phyloP scores from a whole-genome alignment of 64 coral and sea anemone genomes.

The Hydrozoanthus tunicans region DNA sequence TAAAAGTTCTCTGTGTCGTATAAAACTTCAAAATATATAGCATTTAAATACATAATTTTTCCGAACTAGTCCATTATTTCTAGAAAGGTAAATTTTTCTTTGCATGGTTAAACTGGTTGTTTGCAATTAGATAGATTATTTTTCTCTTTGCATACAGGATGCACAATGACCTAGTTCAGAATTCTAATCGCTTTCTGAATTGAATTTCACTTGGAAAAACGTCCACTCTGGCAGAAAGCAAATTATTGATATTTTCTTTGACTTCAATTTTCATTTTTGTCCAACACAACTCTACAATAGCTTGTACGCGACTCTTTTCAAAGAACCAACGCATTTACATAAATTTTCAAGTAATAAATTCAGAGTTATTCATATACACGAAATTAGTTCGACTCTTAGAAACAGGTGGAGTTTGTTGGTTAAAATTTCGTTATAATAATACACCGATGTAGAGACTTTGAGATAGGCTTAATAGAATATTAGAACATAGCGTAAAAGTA shows the following conservation, averaged over 20 bases:
- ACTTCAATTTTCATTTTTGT: conserved; percentile 59
- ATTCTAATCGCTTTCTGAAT: conserved; percentile 54
- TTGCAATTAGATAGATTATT: conserved; percentile 59
- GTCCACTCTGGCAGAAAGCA: conserved; percentile 51
- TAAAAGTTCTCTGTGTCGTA: conserved; percentile 58
- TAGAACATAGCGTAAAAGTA: conserved; percentile 34
- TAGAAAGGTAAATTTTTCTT: conserved; percentile 43
- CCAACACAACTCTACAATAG: conserved; percentile 45
- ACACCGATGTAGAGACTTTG: conserved; percentile 30
- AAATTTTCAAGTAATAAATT: conserved; percentile 68
- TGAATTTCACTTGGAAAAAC: conserved; percentile 34
- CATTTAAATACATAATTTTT: conserved; percentile 59
- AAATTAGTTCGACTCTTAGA: conserved; percentile 64
- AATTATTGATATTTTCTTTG: conserved; percentile 50
- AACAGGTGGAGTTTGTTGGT: conserved; percentile 50
- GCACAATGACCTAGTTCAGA: conserved; percentile 25
- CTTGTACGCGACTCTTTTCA: conserved; percentile 49
- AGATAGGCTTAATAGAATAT: conserved; percentile 39
- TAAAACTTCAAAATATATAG: conserved; percentile 65
- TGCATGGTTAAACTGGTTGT: conserved; percentile 49
- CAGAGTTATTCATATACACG: conserved; percentile 67
- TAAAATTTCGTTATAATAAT: conserved; percentile 49
- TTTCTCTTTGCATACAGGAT: conserved; percentile 37
- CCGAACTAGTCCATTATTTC: conserved; percentile 53
- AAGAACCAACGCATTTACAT: conserved; percentile 60